Conservation (phyloP, 2,113 vertebrate genomes). For the Tapirus terrestris region DNA sequence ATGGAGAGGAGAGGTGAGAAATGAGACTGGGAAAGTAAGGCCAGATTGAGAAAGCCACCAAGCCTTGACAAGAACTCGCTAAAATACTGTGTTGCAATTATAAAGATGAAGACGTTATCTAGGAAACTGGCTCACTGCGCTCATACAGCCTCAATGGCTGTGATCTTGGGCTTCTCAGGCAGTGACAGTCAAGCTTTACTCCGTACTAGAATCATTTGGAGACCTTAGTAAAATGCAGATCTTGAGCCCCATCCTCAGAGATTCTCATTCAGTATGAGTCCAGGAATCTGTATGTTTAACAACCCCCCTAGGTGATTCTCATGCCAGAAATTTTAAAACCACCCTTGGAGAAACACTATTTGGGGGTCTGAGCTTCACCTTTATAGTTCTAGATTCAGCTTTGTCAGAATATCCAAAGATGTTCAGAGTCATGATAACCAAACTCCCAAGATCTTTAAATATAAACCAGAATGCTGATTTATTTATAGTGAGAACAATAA, state of each 20-base stretch:
- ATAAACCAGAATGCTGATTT: not conserved
- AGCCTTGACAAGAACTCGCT: not conserved
- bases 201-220: not conserved
- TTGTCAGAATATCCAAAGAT: not conserved
- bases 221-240: not conserved
- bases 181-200: not conserved
- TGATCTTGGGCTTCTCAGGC: not conserved
- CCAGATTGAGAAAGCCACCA: not conserved
- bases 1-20: not conserved
- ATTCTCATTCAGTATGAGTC: not conserved
- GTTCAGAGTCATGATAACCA: not conserved
- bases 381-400: not conserved
- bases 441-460: conserved; percentile 18
- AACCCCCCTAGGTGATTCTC: not conserved
- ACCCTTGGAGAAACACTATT: not conserved
- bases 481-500: not conserved
- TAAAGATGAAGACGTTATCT: not conserved
- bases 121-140: not conserved
- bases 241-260: not conserved
- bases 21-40: not conserved
- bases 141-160: not conserved
- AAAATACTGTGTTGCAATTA: not conserved
- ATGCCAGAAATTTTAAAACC: not conserved
- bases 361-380: not conserved
- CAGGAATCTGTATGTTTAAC: not conserved